phyloP scores from a whole-genome alignment of 2,888 invertebrate genomes.

The Nomada lathburiana region DNA sequence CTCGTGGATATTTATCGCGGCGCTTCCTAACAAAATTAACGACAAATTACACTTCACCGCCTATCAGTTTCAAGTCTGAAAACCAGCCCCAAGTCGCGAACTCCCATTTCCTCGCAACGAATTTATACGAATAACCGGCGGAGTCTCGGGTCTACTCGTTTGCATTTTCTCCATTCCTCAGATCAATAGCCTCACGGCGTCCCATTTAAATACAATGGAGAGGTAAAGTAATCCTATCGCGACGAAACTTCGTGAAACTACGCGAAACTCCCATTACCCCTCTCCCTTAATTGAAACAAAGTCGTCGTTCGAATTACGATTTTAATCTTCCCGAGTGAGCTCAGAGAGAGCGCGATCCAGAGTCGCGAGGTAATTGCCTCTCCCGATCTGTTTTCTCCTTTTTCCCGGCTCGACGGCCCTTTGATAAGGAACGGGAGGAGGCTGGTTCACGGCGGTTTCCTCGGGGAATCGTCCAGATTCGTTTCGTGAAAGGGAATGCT shows the following conservation, averaged over 20 bases:
- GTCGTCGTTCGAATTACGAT: conserved; percentile 43
- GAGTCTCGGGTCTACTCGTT: neutral
- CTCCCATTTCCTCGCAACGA: neutral
- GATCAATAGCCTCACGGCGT: conserved; percentile 10
- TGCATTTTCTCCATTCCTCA: conserved; percentile 1
- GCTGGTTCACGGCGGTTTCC: neutral
- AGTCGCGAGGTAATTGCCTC: conserved; percentile 44
- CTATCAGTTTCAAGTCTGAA: neutral
- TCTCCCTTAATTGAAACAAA: conserved; percentile 51
- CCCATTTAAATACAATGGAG: conserved; percentile 45
- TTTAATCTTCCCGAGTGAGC: conserved; percentile 40
- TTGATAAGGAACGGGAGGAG: conserved; percentile 28
- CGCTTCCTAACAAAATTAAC: neutral
- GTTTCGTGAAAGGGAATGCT: conserved; percentile 39
- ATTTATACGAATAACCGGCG: neutral
- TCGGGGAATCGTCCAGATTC: conserved; percentile 40
- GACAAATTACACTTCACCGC: too few relatives aligned
- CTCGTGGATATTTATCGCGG: conserved; percentile 27
- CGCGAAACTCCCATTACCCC: conserved; percentile 26
- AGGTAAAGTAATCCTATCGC: conserved; percentile 35
- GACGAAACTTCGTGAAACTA: conserved; percentile 24
- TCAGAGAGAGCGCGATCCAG: conserved; percentile 12
- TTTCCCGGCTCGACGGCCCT: conserved; percentile 6
- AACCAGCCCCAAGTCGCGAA: neutral
- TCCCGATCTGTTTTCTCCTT: conserved; percentile 24